phyloP scores from a whole-genome alignment of 2,888 invertebrate genomes.

The Maniola hyperantus region DNA sequence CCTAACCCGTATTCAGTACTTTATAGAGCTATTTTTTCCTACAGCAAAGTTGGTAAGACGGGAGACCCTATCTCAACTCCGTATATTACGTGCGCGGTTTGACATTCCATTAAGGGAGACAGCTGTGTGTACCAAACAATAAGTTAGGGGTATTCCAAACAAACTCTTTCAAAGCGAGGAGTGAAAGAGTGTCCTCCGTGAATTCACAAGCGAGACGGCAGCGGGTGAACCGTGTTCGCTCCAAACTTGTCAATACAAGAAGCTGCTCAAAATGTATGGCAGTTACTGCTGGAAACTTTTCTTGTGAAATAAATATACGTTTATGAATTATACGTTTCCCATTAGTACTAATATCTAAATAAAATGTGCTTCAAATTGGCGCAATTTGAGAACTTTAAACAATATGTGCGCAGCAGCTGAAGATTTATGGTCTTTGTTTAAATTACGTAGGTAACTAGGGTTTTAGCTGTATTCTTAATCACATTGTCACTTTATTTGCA shows the following conservation, averaged over 20 bases:
- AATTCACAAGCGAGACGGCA: slow-evolving; percentile 14
- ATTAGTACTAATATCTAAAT: slow-evolving; percentile 10
- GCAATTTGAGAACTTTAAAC: background rate
- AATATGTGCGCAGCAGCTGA: slow-evolving; percentile 1
- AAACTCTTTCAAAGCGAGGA: slow-evolving; percentile 37
- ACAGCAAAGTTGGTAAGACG: background rate
- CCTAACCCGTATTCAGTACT: background rate
- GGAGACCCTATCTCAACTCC: slow-evolving; percentile 6
- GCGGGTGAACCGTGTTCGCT: slow-evolving; percentile 8
- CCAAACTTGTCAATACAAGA: slow-evolving; percentile 42
- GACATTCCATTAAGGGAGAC: slow-evolving; percentile 25
- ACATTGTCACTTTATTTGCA: background rate
- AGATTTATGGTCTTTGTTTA: slow-evolving; percentile 15
- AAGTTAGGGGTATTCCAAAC: slow-evolving; percentile 32
- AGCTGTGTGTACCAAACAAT: slow-evolving; percentile 30
- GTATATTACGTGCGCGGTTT: slow-evolving; percentile 19
- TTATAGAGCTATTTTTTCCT: slow-evolving; percentile 5
- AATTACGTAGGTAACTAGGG: background rate
- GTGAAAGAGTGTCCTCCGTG: slow-evolving; percentile 33
- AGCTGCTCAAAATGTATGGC: slow-evolving; percentile 42
- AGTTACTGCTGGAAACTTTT: slow-evolving; percentile 38
- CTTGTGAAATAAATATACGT: slow-evolving; percentile 18
- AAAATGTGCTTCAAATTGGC: background rate
- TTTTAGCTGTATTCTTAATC: background rate
- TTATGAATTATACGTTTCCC: slow-evolving; percentile 6